Percentiles rank a stretch among this genome's conserved stretches.
phyloP scores from a whole-genome alignment of 1,140 invertebrate species.

The Homalodisca vitripennis region DNA sequence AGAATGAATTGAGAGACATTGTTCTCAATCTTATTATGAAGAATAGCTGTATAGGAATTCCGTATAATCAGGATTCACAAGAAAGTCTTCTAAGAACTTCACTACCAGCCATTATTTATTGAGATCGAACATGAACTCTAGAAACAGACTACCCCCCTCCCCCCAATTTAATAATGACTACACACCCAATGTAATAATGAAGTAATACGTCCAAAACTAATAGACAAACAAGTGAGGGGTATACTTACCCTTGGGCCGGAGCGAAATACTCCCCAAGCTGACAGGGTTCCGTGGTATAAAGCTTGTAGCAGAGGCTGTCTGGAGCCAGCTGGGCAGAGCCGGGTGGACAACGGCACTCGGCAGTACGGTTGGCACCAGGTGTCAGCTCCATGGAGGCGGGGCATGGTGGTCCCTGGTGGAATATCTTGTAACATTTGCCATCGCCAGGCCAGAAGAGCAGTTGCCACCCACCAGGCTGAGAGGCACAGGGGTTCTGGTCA shows the following conservation, averaged over 20 bases:
- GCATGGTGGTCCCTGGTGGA: slow-evolving; percentile 71
- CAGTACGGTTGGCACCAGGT: slow-evolving; percentile 58
- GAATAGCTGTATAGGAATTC: no score
- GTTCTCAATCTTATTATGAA: no score
- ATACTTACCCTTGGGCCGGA: slow-evolving; percentile 55
- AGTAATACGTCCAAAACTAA: no score
- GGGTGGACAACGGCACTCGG: slow-evolving; percentile 76
- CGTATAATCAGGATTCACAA: no score
- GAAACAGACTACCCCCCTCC: no score
- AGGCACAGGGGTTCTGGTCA: slow-evolving; percentile 73
- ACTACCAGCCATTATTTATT: no score
- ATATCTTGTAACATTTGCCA: slow-evolving; percentile 82
- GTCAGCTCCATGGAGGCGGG: slow-evolving; percentile 79
- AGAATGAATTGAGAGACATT: no score
- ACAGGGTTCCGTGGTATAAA: slow-evolving; percentile 71
- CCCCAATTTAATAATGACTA: no score
- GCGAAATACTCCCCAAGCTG: slow-evolving; percentile 67
- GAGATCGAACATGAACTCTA: no score
- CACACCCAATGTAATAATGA: no score
- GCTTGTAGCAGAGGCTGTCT: slow-evolving; percentile 62
- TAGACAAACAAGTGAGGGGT: slow-evolving; percentile 5
- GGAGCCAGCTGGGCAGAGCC: slow-evolving; percentile 61
- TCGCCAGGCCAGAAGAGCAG: slow-evolving; percentile 78
- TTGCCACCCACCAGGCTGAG: slow-evolving; percentile 76
- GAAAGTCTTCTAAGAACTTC: no score